Percentiles rank a stretch among this genome's conserved stretches.
These are phyloP conservation scores for Nothura maculosa DNA, from an alignment of 2,797 vertebrate species.

Conservation along the genomic window DNA sequence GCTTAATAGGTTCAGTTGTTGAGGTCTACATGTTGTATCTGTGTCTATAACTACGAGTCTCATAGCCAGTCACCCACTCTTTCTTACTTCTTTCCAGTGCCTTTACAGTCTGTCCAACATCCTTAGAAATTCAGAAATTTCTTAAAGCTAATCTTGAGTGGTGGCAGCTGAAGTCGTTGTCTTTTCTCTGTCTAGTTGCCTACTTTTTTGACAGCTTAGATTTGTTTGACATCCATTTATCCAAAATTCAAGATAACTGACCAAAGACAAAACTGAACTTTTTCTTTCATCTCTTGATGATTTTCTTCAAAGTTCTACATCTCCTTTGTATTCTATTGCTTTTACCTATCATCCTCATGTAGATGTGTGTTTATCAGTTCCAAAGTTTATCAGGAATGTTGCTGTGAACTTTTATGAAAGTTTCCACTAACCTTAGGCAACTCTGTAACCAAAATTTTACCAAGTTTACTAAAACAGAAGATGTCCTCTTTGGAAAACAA, in stretches of 20 bases:
- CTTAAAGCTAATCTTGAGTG: not conserved
- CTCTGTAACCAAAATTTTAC: not conserved
- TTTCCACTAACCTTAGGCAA: not conserved
- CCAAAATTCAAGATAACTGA: not conserved
- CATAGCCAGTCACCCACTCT: not conserved
- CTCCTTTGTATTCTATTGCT: not conserved
- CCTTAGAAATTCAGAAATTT: not conserved
- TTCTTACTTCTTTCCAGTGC: not conserved
- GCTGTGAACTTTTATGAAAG: not conserved
- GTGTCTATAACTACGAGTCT: not conserved
- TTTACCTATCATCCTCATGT: not conserved
- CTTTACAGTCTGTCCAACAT: not conserved
- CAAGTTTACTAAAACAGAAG: not conserved
- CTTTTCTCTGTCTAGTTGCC: not conserved
- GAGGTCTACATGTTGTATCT: not conserved
- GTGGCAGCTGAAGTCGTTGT: not conserved
- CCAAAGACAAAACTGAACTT: not conserved
- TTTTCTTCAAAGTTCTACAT: not conserved
- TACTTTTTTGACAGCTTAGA: not conserved
- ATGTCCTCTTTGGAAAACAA: not conserved
- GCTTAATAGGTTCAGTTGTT: not conserved
- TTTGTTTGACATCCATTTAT: not conserved
- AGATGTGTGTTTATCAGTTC: not conserved
- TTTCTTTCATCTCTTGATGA: not conserved
- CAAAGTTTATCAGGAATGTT: no score